Base-by-base conservation (phyloP, 2,888 invertebrate species). In the Apoderus coryli region DNA sequence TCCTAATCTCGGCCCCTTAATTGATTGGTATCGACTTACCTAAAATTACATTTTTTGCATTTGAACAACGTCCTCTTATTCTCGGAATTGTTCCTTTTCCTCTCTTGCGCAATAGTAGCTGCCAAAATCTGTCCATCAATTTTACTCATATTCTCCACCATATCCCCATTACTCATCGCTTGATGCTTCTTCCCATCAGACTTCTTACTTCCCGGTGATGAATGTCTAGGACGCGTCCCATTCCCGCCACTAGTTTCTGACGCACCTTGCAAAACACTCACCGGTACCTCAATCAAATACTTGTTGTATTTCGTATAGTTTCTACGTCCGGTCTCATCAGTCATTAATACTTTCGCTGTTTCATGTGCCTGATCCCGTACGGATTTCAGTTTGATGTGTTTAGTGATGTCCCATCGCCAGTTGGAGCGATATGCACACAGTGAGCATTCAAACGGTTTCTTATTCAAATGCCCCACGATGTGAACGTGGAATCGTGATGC, bases 371-470 rank as follows among this genome's bases (percentile, higher is more conserved):
- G 76, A 60, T 86, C 88, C 39, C 85, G 68, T 12, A 79, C 79
- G 4, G 82, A 79, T 63, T 88, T 89, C 46, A 89, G 64, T 49
- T 86, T 79, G 41, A 93, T 90, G 57, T 95, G 95, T 56, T 93
- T 88, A 14, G 88, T 86, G 36, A 93, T 88, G 60, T 93, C 93
- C 85, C 90, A 92, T 40, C 90, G 73, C 90, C 92, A 93, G 54
- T 93, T 93, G 14, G 90, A 90, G 45, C 86, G 76, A 53, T 90
- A 88, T 31, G 84, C 78, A 61, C 93, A 95, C 10, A 85, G 65
- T 2, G 92, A 90, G 60, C 95, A 95, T 59, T 90, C 86, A 56
- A 90, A 95, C 1, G 92, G 92, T 52, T 89, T 86, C 52, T 82
- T 81, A 57, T 89, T 89, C 42, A 86, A 65, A 58, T 90, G 90